Evolutionary conservation across 1,140 invertebrate species (phyloP).

Genomic region (Achroia grisella): DNA sequence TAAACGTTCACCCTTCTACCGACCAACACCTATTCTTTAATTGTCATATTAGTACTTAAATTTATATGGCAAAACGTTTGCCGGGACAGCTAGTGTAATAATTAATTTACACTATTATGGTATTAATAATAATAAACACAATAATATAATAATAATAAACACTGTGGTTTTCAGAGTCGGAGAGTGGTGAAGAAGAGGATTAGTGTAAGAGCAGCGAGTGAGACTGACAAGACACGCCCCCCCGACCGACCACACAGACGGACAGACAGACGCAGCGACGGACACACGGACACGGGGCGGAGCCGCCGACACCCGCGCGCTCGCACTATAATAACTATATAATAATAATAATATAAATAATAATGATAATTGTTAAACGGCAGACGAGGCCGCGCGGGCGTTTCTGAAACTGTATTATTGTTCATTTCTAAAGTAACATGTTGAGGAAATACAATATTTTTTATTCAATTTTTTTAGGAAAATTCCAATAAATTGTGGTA

Average conservation of each 20-base stretch:
- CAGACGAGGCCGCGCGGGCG: slow-evolving; percentile 26
- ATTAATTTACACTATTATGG: too few species aligned
- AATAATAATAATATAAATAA: slow-evolving; percentile 21
- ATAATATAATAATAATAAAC: too few species aligned
- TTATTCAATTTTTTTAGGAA: slow-evolving; percentile 73
- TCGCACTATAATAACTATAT: slow-evolving; percentile 12
- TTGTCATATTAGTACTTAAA: too few species aligned
- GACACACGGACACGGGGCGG: slow-evolving; percentile 7
- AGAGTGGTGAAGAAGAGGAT: slow-evolving; percentile 65
- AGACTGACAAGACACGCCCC: slow-evolving; percentile 50
- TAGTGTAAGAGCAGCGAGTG: slow-evolving; percentile 67
- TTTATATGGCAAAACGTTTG: too few species aligned
- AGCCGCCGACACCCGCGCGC: slow-evolving; percentile 9
- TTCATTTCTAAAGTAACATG: slow-evolving; percentile 69
- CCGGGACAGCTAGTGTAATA: too few species aligned
- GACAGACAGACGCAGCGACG: slow-evolving; percentile 5
- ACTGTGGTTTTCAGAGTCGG: slow-evolving; percentile 50
- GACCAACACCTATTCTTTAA: too few species aligned
- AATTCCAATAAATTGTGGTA: slow-evolving; percentile 69
- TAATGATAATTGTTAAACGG: slow-evolving; percentile 7
- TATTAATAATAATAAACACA: too few species aligned
- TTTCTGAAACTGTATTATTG: slow-evolving; percentile 66
- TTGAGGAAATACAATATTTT: slow-evolving; percentile 71
- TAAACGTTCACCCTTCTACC: too few species aligned
- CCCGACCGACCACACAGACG: slow-evolving; percentile 27